phyloP scores from a whole-genome alignment of 64 coral and sea anemone species.

The Dendrophyllia cribrosa region DNA sequence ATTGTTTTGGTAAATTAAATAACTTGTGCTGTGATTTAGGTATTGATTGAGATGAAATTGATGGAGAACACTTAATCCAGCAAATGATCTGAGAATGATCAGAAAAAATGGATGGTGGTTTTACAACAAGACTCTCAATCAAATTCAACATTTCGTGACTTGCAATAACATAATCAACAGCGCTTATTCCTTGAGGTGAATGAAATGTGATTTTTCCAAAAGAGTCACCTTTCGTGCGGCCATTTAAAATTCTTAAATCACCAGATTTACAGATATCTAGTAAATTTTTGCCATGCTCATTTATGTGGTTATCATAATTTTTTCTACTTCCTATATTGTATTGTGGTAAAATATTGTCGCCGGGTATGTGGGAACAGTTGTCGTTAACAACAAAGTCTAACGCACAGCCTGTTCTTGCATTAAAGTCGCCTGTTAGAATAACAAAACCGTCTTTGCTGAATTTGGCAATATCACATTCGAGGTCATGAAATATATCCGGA shows the following conservation, averaged over 20 bases:
- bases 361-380: not conserved
- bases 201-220: slow-evolving; percentile 45
- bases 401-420: slow-evolving; percentile 4
- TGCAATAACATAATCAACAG: slow-evolving; percentile 48
- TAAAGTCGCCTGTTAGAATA: slow-evolving; percentile 10
- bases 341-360: not conserved
- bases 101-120: slow-evolving; percentile 11
- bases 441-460: slow-evolving; percentile 19
- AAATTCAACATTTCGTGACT: slow-evolving; percentile 8
- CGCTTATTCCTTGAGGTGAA: slow-evolving; percentile 26
- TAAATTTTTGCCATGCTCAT: slow-evolving; percentile 41
- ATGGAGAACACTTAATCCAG: not conserved
- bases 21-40: not conserved
- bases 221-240: slow-evolving; percentile 49
- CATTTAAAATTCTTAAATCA: slow-evolving; percentile 59
- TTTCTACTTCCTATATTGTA: slow-evolving; percentile 1
- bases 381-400: slow-evolving; percentile 1
- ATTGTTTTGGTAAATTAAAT: slow-evolving; percentile 4
- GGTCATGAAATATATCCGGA: slow-evolving; percentile 20
- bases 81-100: slow-evolving; percentile 5
- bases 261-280: slow-evolving; percentile 38
- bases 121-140: not conserved
- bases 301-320: slow-evolving; percentile 38
- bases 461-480: slow-evolving; percentile 2
- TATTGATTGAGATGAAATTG: not conserved